Percentiles rank a stretch among this genome's conserved stretches.
These are phyloP conservation scores for Chrysomallon squamiferum DNA, from an alignment of 1,140 invertebrate genomes.

Conservation along the genomic window DNA sequence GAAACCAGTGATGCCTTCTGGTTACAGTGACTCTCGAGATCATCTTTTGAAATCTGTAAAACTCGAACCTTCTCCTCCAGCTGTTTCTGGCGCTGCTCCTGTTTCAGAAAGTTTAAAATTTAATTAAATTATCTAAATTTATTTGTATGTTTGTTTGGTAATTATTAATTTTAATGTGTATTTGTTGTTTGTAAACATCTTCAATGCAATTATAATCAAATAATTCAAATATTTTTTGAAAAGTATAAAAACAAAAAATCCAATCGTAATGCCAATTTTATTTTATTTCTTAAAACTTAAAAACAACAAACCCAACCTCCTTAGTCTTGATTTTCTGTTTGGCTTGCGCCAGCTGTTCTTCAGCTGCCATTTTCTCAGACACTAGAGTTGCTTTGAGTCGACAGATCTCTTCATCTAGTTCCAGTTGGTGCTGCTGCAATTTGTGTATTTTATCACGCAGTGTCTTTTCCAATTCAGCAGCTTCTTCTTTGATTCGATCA, in stretches of 20 bases:
- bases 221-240: no score
- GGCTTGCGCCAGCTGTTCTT: conserved; percentile 48
- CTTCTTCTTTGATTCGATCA: conserved; percentile 44
- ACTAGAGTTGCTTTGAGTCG: conserved; percentile 50
- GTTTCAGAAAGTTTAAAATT: no score
- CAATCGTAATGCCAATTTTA: no score
- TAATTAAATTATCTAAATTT: no score
- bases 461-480: conserved; percentile 51
- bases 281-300: no score
- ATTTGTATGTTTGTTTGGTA: no score
- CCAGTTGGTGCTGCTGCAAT: conserved; percentile 48
- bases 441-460: conserved; percentile 55
- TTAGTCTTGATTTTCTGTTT: conserved; percentile 53
- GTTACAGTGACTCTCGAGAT: conserved; percentile 51
- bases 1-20: conserved; percentile 42
- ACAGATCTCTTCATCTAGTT: conserved; percentile 58
- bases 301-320: no score
- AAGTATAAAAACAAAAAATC: no score
- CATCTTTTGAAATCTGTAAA: conserved; percentile 49
- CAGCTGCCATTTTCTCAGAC: conserved; percentile 48
- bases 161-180: no score
- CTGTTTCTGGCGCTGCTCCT: conserved; percentile 52
- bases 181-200: no score
- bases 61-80: conserved; percentile 57
- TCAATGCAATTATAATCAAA: no score